These are phyloP conservation scores for Leptinotarsa defecta DNA, from an alignment of 1,140 invertebrate species.

Conservation along the genomic window DNA sequence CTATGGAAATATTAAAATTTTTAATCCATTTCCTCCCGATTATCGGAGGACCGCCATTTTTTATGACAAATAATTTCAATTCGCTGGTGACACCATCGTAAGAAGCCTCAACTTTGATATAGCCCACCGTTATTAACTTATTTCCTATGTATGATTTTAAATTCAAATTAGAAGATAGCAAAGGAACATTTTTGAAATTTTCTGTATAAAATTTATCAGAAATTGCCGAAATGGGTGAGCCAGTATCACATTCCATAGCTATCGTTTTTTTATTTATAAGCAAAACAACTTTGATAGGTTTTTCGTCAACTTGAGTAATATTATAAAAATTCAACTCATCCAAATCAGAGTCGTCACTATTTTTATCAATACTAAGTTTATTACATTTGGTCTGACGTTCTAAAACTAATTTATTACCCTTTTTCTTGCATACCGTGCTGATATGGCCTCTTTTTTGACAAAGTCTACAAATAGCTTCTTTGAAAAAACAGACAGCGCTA, in stretches of 20 bases:
- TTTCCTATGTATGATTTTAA: slow-evolving; percentile 17
- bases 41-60: neutral
- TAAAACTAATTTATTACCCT: neutral
- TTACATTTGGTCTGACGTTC: slow-evolving; percentile 1
- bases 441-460: slow-evolving; percentile 21
- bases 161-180: neutral
- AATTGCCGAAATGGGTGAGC: slow-evolving; percentile 10
- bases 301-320: neutral
- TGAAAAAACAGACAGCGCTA: slow-evolving; percentile 17
- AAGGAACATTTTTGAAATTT: slow-evolving; percentile 13
- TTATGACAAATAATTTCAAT: slow-evolving; percentile 10
- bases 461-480: neutral
- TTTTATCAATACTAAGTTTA: neutral
- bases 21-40: neutral
- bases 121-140: neutral
- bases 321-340: slow-evolving; percentile 3
- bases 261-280: neutral
- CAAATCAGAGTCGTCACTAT: slow-evolving; percentile 15
- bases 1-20: neutral
- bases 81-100: neutral
- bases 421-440: slow-evolving; percentile 2
- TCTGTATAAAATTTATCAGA: slow-evolving; percentile 17
- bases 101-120: slow-evolving; percentile 7
- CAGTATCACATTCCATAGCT: slow-evolving; percentile 11
- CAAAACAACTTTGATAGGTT: slow-evolving; percentile 1